Conservation (phyloP, 92 coral and sea anemone species). For the Umimayanthus chanpuru region DNA sequence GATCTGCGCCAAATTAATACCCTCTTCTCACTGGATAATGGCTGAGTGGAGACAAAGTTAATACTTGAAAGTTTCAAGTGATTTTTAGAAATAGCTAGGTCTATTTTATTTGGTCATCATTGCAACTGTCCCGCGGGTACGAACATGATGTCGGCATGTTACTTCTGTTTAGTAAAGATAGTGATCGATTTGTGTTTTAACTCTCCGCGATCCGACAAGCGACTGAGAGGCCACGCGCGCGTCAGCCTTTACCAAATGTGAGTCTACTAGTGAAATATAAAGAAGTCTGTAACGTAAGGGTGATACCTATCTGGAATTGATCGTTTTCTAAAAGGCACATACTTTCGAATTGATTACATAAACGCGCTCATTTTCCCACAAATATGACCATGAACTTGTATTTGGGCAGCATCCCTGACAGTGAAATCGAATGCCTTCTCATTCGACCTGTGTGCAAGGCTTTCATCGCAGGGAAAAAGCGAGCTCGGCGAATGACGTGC, state of each 20-base stretch:
- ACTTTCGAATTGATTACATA: conserved; percentile 3
- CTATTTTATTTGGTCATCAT: conserved; percentile 3
- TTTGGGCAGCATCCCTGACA: conserved; percentile 17
- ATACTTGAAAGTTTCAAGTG: neutral
- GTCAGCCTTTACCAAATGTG: conserved; percentile 12
- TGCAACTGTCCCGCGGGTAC: conserved; percentile 24
- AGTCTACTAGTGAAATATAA: neutral
- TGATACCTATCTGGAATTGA: conserved; percentile 19
- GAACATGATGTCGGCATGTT: conserved; percentile 34
- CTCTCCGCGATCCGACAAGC: neutral
- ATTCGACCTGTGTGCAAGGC: conserved; percentile 26
- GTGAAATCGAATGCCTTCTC: conserved; percentile 37
- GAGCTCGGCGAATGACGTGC: neutral
- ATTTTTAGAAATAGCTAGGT: neutral
- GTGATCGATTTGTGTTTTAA: conserved; percentile 32
- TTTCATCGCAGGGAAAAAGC: neutral
- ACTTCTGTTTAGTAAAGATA: conserved; percentile 35
- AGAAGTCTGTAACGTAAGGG: neutral
- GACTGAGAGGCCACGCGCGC: neutral
- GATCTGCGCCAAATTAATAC: neutral
- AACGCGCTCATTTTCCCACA: conserved; percentile 6
- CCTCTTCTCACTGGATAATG: neutral
- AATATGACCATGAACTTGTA: conserved; percentile 20
- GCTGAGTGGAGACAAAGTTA: neutral
- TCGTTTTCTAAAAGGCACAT: conserved; percentile 20